Evolutionary conservation across 2,888 invertebrate species (phyloP).

Genomic region (Amphipyra tragopoginis): DNA sequence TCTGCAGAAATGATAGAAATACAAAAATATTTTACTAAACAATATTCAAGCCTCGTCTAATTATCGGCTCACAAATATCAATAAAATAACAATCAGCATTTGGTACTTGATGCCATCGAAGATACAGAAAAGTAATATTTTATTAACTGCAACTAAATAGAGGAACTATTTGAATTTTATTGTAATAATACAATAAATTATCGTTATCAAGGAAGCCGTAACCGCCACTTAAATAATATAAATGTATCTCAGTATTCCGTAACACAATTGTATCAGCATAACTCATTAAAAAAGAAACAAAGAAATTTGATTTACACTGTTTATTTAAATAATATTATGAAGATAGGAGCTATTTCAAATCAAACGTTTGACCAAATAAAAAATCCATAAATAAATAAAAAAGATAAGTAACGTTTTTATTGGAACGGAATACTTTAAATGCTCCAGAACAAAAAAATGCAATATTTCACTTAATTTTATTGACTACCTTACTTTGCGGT

Average conservation of each 20-base stretch:
- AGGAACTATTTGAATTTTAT: constrained; percentile 21
- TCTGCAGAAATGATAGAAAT: constrained; percentile 13
- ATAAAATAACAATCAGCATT: background rate
- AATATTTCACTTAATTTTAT: constrained; percentile 27
- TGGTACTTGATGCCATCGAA: background rate
- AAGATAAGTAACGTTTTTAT: constrained; percentile 3
- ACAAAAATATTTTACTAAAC: constrained; percentile 7
- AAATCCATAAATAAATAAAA: no score
- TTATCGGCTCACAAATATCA: background rate
- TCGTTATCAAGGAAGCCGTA: constrained; percentile 4
- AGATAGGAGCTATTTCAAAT: no score
- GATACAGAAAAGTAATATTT: background rate
- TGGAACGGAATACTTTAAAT: constrained; percentile 39
- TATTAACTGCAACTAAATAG: background rate
- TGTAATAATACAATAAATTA: constrained; percentile 16
- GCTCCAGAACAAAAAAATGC: constrained; percentile 24
- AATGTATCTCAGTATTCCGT: constrained; percentile 28
- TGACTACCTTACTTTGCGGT: background rate
- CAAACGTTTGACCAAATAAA: background rate
- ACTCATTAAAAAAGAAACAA: no score
- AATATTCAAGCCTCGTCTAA: constrained; percentile 1
- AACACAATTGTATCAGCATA: constrained; percentile 1
- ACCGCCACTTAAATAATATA: constrained; percentile 15
- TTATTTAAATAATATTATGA: no score
- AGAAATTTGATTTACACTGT: no score